Conservation (phyloP, 1,140 invertebrate species). For the Notospermus geniculatus region DNA sequence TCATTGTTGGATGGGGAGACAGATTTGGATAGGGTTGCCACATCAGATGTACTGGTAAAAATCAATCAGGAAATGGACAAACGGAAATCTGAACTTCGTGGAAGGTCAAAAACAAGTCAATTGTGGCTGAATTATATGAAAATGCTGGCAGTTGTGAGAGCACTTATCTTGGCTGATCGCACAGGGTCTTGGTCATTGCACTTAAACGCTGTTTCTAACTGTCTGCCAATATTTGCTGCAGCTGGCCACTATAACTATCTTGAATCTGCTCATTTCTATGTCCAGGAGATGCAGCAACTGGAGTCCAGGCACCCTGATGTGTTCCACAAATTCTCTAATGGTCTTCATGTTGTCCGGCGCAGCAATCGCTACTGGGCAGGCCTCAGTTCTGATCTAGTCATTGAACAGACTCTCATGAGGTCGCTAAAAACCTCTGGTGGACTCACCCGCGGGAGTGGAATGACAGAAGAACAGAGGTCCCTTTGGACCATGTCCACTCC, state of each 20-base stretch:
- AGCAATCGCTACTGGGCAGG: slow-evolving; percentile 54
- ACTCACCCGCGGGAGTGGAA: slow-evolving; percentile 34
- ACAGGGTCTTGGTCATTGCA: too few relatives aligned
- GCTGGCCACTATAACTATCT: too few relatives aligned
- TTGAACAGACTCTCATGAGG: slow-evolving; percentile 30
- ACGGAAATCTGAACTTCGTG: too few relatives aligned
- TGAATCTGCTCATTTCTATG: slow-evolving; percentile 53
- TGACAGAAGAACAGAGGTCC: slow-evolving; percentile 25
- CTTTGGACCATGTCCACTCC: slow-evolving; percentile 29
- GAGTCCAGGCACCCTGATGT: slow-evolving; percentile 15
- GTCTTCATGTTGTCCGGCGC: slow-evolving; percentile 26
- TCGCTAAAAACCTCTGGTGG: slow-evolving; percentile 53
- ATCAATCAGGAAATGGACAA: too few relatives aligned
- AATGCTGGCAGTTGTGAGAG: too few relatives aligned
- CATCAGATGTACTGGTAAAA: neutral
- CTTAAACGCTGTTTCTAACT: too few relatives aligned
- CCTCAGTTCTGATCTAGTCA: slow-evolving; percentile 45
- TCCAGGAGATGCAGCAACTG: slow-evolving; percentile 53
- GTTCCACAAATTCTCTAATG: slow-evolving; percentile 33
- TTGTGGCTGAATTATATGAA: too few relatives aligned
- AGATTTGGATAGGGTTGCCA: too few relatives aligned
- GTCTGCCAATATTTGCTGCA: too few relatives aligned
- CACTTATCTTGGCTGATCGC: too few relatives aligned
- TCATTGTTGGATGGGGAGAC: too few relatives aligned
- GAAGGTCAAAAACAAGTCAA: too few relatives aligned